phyloP scores from a whole-genome alignment of 2,888 invertebrate species.

The Ceraclea dissimilis region DNA sequence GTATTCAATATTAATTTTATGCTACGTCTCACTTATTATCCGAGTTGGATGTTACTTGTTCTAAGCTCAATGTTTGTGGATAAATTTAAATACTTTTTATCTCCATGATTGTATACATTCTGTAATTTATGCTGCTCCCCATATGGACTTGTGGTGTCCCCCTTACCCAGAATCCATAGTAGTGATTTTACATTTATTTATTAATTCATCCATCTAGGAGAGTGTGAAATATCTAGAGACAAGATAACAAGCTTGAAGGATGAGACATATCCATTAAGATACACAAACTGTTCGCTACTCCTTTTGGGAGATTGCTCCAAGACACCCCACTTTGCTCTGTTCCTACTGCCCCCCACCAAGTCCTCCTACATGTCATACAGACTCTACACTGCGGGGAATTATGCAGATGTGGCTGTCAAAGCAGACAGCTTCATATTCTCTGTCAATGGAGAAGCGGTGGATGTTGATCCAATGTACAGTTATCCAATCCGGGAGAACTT shows the following conservation, averaged over 20 bases:
- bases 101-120: too few relatives aligned
- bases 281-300: conserved; percentile 21
- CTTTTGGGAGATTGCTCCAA: conserved; percentile 27
- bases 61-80: too few relatives aligned
- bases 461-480: conserved; percentile 31
- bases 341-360: conserved; percentile 7
- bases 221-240: conserved; percentile 10
- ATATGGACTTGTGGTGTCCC: too few relatives aligned
- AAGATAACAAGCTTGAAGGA: conserved; percentile 3
- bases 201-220: too few relatives aligned
- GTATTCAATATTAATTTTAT: conserved; percentile 6
- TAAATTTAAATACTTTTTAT: too few relatives aligned
- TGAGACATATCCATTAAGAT: conserved; percentile 1
- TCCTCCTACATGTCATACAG: conserved; percentile 3
- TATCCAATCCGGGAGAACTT: conserved; percentile 34
- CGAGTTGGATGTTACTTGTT: background rate
- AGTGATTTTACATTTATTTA: too few relatives aligned
- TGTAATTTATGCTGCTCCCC: too few relatives aligned
- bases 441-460: conserved; percentile 23
- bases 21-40: background rate
- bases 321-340: conserved; percentile 24
- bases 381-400: conserved; percentile 19
- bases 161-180: too few relatives aligned
- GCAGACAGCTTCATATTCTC: conserved; percentile 4
- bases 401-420: conserved; percentile 19